Base-by-base conservation (phyloP, 1,140 invertebrate species). In the Hyles euphorbiae region DNA sequence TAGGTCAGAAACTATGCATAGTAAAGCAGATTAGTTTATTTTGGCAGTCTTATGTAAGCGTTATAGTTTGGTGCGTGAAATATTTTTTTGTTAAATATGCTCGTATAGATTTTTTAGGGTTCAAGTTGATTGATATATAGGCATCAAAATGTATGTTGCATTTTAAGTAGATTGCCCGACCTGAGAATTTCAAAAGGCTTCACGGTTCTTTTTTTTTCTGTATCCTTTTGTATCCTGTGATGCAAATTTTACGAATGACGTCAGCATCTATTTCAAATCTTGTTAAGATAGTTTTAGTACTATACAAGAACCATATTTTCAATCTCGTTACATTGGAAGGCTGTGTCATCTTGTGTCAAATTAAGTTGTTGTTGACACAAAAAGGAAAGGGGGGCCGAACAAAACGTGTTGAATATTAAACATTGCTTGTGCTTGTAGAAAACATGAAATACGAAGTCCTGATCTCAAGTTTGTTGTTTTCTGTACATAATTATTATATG, bases 281-380 rank as follows among this genome's bases (percentile, higher is more conserved):
- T 22, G 22, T 22, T 22, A 22, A 22, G 22, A 22, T 22, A 22
- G 22, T 22, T 0, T 22, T 22, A 22, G 22, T n/a, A n/a, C n/a
- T 22, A 22, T 22, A 1, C 22, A 22, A 22, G 22, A 22, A 22
- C 22, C 22, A 22, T 3, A 48, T 11, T 11, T 48, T 48, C 46
- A 48, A 22, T 48, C 12, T n/a, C n/a, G 46, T 10, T 5, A 11
- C n/a, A 10, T 48, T 48, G 7, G 12, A n/a, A 48, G n/a, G 5
- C 12, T 10, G 45, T 48, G 54, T 45, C 40, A 49, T 62, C 36
- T 50, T 46, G 44, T 62, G 60, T 62, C 60, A 62, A 62, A 61
- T 61, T 61, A 61, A 46, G 60, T 46, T 58, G 60, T 22, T 34
- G 60, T 62, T 58, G 60, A 62, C 45, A 58, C 54, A 58, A 62